Conservation (phyloP, 2,888 invertebrate genomes). For the Hydrotaea diabolus region DNA sequence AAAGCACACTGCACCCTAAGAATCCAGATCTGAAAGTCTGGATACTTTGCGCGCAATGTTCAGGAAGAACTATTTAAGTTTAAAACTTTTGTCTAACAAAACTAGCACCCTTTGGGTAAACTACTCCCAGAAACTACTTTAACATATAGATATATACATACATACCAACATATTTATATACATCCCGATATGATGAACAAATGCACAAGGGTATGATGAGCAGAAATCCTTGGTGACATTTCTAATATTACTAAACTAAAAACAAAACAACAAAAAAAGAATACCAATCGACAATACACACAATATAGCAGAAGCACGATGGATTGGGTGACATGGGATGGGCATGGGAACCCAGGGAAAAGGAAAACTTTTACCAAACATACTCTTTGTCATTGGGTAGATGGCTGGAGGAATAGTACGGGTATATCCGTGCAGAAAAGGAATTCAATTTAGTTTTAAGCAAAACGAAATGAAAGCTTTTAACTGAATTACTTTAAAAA, state of each 20-base stretch:
- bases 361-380: slow-evolving; percentile 11
- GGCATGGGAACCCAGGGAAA: not conserved
- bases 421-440: slow-evolving; percentile 24
- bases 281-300: slow-evolving; percentile 9
- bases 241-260: slow-evolving; percentile 26
- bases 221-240: slow-evolving; percentile 29
- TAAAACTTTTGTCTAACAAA: too few relatives aligned
- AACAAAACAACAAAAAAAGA: slow-evolving; percentile 12
- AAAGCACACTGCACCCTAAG: too few relatives aligned
- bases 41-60: too few relatives aligned
- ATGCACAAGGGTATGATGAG: slow-evolving; percentile 24
- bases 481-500: slow-evolving; percentile 55
- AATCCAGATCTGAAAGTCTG: too few relatives aligned
- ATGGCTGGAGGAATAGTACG: not conserved
- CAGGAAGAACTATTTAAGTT: too few relatives aligned
- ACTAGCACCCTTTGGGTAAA: not conserved
- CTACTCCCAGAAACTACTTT: slow-evolving; percentile 15
- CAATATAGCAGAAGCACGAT: not conserved
- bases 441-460: slow-evolving; percentile 36
- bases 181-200: slow-evolving; percentile 15
- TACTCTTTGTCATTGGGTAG: slow-evolving; percentile 13
- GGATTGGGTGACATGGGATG: not conserved
- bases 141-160: not conserved
- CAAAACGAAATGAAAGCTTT: slow-evolving; percentile 45
- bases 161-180: too few relatives aligned